phyloP scores from a whole-genome alignment of 2,888 invertebrate genomes.

The Choreutis nemorana region DNA sequence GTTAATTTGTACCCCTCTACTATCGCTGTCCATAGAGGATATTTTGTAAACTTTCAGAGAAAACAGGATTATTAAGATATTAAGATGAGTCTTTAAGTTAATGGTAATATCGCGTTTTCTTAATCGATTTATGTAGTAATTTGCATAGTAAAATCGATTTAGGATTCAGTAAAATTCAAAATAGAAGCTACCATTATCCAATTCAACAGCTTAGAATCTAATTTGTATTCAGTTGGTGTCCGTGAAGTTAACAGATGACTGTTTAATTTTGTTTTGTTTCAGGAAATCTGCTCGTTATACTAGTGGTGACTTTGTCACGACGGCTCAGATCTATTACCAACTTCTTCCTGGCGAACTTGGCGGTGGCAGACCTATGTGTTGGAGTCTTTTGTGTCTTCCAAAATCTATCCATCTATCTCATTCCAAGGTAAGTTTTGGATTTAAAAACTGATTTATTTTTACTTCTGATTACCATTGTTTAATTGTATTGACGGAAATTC shows the following conservation, averaged over 20 bases:
- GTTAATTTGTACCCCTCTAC: too few species aligned
- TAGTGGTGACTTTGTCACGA: constrained; percentile 84
- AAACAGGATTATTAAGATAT: too few species aligned
- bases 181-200: neutral
- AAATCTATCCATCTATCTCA: constrained; percentile 83
- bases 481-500: neutral
- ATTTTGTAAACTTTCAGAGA: too few species aligned
- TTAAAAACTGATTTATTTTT: constrained; percentile 9
- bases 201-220: neutral
- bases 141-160: too few species aligned
- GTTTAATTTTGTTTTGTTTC: constrained; percentile 41
- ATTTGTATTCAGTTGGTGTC: neutral
- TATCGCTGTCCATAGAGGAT: too few species aligned
- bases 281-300: constrained; percentile 88
- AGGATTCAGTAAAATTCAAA: neutral
- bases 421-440: constrained; percentile 68
- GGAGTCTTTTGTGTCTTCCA: constrained; percentile 92
- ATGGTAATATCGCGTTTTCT: too few species aligned
- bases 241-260: neutral
- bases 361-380: constrained; percentile 91
- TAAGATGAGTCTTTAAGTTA: too few species aligned
- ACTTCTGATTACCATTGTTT: neutral
- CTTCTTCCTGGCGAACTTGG: constrained; percentile 90
- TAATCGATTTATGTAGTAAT: too few species aligned
- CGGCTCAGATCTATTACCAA: constrained; percentile 88